These are phyloP conservation scores for Entomobrya multifasciata DNA, from an alignment of 2,888 invertebrate species.

Conservation along the genomic window DNA sequence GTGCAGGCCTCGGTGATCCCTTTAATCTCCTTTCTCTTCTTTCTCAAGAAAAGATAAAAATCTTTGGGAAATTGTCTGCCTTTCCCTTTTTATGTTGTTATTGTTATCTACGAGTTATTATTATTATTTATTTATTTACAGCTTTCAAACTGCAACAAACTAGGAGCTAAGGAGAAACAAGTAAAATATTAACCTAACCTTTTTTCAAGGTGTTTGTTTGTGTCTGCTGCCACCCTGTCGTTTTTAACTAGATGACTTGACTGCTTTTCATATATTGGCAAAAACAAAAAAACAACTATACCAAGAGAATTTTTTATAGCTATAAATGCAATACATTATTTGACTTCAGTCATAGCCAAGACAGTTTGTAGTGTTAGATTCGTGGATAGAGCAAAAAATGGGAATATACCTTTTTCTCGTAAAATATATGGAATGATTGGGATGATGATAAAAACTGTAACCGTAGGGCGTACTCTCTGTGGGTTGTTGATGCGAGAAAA, in stretches of 20 bases:
- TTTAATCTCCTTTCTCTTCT: constrained; percentile 57
- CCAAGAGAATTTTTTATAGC: neutral
- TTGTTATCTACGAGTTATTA: neutral
- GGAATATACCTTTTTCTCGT: neutral
- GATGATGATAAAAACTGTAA: neutral
- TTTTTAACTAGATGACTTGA: neutral
- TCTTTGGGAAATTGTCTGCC: constrained; percentile 36
- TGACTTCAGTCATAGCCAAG: too few species aligned
- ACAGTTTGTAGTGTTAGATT: too few species aligned
- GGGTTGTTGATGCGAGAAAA: neutral
- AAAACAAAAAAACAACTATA: neutral
- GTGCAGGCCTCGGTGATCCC: constrained; percentile 41
- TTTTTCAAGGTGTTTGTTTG: constrained; percentile 6
- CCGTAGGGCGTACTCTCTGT: neutral
- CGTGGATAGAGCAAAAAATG: neutral
- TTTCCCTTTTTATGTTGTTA: constrained; percentile 35
- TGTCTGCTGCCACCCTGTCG: neutral
- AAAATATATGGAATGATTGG: neutral
- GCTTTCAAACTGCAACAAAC: neutral
- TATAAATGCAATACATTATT: too few species aligned
- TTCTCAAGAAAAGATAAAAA: constrained; percentile 22
- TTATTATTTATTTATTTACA: constrained; percentile 9
- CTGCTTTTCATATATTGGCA: too few species aligned
- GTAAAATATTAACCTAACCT: neutral
- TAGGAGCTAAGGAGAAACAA: neutral